These are phyloP conservation scores for Caenorhabditis tropicalis DNA, from an alignment of 1,140 invertebrate genomes.

Conservation along the genomic window DNA sequence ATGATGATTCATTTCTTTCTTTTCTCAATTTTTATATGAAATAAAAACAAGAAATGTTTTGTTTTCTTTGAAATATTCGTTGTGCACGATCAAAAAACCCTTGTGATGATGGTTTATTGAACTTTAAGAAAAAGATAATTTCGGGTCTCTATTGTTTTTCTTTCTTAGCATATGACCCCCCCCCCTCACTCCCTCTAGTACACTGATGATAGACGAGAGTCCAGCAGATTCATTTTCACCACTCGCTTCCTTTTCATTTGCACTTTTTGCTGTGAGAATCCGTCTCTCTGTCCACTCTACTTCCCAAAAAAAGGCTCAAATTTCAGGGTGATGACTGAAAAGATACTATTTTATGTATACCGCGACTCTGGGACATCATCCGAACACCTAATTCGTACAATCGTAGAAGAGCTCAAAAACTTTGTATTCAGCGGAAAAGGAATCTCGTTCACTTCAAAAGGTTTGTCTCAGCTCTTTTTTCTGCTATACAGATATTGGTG, in stretches of 20 bases:
- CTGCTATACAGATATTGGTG: not conserved
- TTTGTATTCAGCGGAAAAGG: conserved; percentile 44
- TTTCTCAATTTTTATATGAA: too few relatives aligned
- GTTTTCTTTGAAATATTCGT: too few relatives aligned
- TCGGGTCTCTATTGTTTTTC: not conserved
- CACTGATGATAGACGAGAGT: not conserved
- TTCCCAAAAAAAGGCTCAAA: conserved; percentile 19
- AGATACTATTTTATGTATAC: conserved; percentile 43
- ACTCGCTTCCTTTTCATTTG: not conserved
- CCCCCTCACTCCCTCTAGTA: not conserved
- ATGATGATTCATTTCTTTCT: not conserved
- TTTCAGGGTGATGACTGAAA: conserved; percentile 40
- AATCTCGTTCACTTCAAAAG: conserved; percentile 47
- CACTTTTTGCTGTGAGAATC: not conserved
- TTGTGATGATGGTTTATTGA: too few relatives aligned
- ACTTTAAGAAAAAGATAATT: too few relatives aligned
- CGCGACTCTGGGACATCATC: conserved; percentile 37
- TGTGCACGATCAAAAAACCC: too few relatives aligned
- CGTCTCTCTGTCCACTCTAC: not conserved
- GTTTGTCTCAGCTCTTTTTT: conserved; percentile 24
- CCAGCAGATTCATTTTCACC: not conserved
- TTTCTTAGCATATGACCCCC: not conserved
- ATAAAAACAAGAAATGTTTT: too few relatives aligned
- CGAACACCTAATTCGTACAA: conserved; percentile 19
- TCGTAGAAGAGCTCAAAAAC: conserved; percentile 47